Evolutionary conservation across 2,797 vertebrate species (phyloP).

Genomic region (Lacerta agilis): DNA sequence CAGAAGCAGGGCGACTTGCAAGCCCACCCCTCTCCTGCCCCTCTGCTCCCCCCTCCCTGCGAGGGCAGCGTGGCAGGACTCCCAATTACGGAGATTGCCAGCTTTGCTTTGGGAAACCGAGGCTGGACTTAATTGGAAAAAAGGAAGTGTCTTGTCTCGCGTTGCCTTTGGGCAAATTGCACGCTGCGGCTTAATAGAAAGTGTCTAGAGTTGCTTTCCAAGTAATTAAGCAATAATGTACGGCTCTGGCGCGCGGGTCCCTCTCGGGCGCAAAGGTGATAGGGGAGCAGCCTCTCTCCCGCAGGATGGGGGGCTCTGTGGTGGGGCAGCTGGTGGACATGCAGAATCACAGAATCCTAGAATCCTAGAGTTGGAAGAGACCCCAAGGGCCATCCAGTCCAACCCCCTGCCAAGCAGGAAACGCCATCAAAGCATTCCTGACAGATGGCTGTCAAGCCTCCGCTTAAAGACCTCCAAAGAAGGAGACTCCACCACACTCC

Average conservation of each 20-base stretch:
- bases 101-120: constrained; percentile 6
- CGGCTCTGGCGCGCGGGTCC: neutral
- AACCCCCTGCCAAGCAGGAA: too few relatives aligned
- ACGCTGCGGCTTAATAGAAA: constrained; percentile 11
- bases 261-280: neutral
- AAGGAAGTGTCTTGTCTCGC: neutral
- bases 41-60: neutral
- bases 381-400: too few relatives aligned
- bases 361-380: too few relatives aligned
- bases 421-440: too few relatives aligned
- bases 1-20: too few relatives aligned
- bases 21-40: neutral
- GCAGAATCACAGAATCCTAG: too few relatives aligned
- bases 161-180: neutral
- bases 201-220: constrained; percentile 15
- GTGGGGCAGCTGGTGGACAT: too few relatives aligned
- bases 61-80: accelerated
- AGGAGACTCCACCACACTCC: too few relatives aligned
- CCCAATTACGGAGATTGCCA: neutral
- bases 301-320: too few relatives aligned
- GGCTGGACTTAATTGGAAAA: constrained; percentile 18
- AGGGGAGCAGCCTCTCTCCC: neutral
- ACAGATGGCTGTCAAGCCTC: too few relatives aligned
- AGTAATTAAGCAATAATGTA: constrained; percentile 32
- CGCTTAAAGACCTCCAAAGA: too few relatives aligned